A percentile compares a stretch with the other conserved stretches of the same genome.
Evolutionary conservation across 2,113 vertebrate genomes (phyloP).

Genomic region (Varanus komodoensis): DNA sequence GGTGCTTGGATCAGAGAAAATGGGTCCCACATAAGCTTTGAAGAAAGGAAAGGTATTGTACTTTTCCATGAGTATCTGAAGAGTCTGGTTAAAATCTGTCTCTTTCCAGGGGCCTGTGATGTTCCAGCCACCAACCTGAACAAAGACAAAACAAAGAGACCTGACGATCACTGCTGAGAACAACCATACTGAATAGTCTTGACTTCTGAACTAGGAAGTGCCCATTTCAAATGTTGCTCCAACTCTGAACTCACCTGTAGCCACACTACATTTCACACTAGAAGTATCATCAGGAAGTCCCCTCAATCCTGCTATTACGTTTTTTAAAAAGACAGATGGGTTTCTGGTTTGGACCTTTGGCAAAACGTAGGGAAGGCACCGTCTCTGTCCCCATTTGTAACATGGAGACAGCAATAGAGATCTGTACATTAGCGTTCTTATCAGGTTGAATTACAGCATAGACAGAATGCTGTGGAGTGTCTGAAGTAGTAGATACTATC

Average conservation of each 20-base stretch:
- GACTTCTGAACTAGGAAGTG: background rate
- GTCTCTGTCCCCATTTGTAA: too few species aligned
- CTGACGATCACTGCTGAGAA: background rate
- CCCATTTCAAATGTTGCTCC: background rate
- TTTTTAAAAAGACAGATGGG: too few species aligned
- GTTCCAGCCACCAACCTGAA: conserved; percentile 88
- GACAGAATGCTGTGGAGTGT: too few species aligned
- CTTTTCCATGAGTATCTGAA: conserved; percentile 86
- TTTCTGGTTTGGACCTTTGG: too few species aligned
- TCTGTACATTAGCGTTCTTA: too few species aligned
- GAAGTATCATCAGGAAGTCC: background rate
- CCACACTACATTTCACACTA: too few species aligned
- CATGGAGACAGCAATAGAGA: too few species aligned
- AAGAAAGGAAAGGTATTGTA: conserved; percentile 93
- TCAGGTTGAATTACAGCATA: too few species aligned
- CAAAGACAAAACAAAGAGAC: conserved; percentile 23
- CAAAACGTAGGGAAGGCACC: too few species aligned
- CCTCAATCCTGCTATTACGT: too few species aligned
- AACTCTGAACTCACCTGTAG: background rate
- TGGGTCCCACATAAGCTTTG: conserved; percentile 80
- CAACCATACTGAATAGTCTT: too few species aligned
- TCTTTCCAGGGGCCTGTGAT: conserved; percentile 76
- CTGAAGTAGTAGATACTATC: too few species aligned
- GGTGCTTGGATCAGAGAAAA: conserved; percentile 67
- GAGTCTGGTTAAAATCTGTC: conserved; percentile 87